Conservation (phyloP, 2,797 vertebrate species). For the Pagetopsis macropterus region DNA sequence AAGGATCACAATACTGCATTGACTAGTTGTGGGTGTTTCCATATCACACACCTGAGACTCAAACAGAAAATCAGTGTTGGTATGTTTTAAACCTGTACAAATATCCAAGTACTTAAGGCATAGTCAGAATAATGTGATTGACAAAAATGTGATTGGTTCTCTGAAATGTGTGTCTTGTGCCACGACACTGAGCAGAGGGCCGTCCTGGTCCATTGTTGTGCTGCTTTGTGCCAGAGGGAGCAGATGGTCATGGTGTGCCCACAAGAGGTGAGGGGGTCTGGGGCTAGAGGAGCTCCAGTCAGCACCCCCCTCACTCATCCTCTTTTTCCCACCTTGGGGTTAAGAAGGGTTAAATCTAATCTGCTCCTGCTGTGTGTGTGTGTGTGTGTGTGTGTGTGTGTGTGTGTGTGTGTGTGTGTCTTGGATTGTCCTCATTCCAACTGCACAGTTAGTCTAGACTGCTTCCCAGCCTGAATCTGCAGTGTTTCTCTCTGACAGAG, state of each 20-base stretch:
- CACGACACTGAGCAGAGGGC: constrained; percentile 33
- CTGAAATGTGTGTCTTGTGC: background rate
- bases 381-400: constrained; percentile 19
- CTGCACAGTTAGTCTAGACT: constrained; percentile 49
- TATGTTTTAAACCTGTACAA: background rate
- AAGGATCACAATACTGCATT: background rate
- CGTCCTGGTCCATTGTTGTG: constrained; percentile 28
- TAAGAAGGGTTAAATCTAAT: constrained; percentile 78
- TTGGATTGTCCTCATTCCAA: too few species aligned
- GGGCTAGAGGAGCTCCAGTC: constrained; percentile 52
- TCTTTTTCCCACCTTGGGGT: constrained; percentile 62
- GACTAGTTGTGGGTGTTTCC: background rate
- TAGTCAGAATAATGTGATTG: background rate
- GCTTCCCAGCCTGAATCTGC: constrained; percentile 27
- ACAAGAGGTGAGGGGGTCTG: constrained; percentile 58
- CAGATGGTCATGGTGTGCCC: constrained; percentile 71
- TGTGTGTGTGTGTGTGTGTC: constrained; percentile 30
- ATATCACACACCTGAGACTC: background rate
- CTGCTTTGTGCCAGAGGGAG: constrained; percentile 51
- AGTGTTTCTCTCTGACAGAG: constrained; percentile 36
- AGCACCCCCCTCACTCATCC: constrained; percentile 9
- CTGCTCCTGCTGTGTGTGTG: constrained; percentile 46
- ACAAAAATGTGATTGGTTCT: background rate
- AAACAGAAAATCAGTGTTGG: background rate
- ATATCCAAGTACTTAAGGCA: background rate